These are phyloP conservation scores for Sminthurides bifidus DNA, from an alignment of 1,140 invertebrate genomes.

Conservation along the genomic window DNA sequence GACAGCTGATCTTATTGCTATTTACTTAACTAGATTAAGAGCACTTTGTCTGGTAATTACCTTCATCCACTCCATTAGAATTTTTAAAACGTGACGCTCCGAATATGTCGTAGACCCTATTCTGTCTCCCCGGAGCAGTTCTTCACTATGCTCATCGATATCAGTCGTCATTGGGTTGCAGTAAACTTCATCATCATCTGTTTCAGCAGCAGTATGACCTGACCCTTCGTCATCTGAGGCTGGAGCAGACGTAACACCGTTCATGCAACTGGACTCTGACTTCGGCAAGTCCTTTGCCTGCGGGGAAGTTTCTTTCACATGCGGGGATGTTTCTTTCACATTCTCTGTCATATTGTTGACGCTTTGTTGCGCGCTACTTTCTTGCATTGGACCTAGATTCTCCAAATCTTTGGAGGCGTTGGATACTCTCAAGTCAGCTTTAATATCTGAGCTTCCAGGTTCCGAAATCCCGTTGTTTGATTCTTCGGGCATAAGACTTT, in stretches of 20 bases:
- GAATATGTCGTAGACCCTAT: conserved; percentile 28
- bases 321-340: neutral
- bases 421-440: no score
- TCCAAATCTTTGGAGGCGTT: no score
- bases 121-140: conserved; percentile 22
- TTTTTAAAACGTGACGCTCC: conserved; percentile 25
- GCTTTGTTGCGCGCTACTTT: no score
- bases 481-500: no score
- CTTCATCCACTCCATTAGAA: conserved; percentile 29
- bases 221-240: neutral
- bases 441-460: no score
- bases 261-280: neutral
- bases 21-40: neutral
- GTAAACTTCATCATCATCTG: conserved; percentile 6
- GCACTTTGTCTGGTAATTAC: conserved; percentile 6
- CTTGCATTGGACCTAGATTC: no score
- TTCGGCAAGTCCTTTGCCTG: neutral
- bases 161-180: conserved; percentile 26
- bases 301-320: neutral
- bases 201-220: neutral
- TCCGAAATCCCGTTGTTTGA: no score
- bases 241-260: neutral
- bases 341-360: no score
- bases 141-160: conserved; percentile 11
- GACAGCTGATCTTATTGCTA: neutral